These are phyloP conservation scores for Xyliphius kryptos DNA, from an alignment of 2,113 vertebrate species.

Conservation along the genomic window DNA sequence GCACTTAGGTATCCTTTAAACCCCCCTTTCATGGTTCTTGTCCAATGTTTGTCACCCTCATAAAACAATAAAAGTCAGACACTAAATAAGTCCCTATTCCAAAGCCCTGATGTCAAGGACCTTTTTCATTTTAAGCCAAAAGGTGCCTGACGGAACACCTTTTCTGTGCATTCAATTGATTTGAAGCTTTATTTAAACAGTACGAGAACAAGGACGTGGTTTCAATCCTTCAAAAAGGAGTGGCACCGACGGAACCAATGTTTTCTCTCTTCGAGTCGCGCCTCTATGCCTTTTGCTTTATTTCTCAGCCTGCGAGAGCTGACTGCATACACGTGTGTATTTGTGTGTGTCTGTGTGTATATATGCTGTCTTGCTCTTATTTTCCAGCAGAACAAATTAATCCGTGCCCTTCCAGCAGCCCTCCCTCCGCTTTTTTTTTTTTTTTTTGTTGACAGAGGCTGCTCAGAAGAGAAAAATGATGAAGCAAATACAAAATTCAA, in stretches of 20 bases:
- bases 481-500: conserved; percentile 86
- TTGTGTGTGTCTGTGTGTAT: conserved; percentile 48
- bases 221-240: conserved; percentile 35
- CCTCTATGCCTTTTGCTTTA: conserved; percentile 27
- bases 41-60: no score
- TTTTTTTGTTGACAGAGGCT: conserved; percentile 66
- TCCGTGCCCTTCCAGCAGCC: conserved; percentile 67
- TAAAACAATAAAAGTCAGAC: no score
- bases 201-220: conserved; percentile 15
- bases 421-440: conserved; percentile 49
- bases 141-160: no score
- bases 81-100: no score
- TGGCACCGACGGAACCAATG: no score
- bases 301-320: conserved; percentile 21
- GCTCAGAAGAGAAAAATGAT: conserved; percentile 74
- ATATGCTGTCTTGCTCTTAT: conserved; percentile 58
- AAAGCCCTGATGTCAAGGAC: no score
- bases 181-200: no score
- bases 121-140: no score
- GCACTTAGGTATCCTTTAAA: no score
- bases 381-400: conserved; percentile 68
- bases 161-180: no score
- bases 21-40: no score
- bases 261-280: no score
- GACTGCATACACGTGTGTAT: conserved; percentile 18